Evolutionary conservation across 1,140 invertebrate species (phyloP), one percentile per base, ranked within the genome.

Genomic region (Calliopsis andreniformis): DNA sequence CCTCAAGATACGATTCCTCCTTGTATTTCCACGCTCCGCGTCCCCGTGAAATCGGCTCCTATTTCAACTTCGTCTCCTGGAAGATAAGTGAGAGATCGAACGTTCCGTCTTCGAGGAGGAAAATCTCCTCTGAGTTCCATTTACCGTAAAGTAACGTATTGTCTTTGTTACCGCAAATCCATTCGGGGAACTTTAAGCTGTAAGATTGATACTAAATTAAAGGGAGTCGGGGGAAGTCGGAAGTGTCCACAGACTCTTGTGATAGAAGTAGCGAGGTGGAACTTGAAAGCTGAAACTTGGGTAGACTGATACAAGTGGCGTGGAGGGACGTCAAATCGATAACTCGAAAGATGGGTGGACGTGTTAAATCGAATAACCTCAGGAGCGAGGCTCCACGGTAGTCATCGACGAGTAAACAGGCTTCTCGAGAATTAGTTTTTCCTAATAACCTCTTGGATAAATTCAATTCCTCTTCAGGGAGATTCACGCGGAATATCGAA

Each of bases 291-390:
- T 18, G n/a, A n/a, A n/a, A 35, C 0, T 64, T 6, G 3, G 5
- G 14, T 18, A 18, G 23, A 45, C 23, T 5, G 28, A 66, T 3
- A 18, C 28, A 30, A 49, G 4, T 30, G 18, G 16, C 23, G 28
- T 16, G n/a, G n/a, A n/a, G n/a, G n/a, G n/a, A 14, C 58, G 68
- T 39, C 6, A 23, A 47, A 77, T 77, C 76, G 76, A 77, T 77
- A 77, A 61, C 39, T 28, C 35, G 68, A 14, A 45, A 67, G 71
- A 75, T 28, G 39, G 62, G 39, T 43, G 49, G 39, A 55, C 56
- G 56, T 6, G 39, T 76, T 71, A 77, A 71, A 70, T 77, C 67
- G 20, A 42, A 51, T 32, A n/a, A 0, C 10, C 55, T 32, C 45
- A 25, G 32, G 45, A 69, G 45, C 16, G 5, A 10, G 18, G 53